Base-by-base conservation (phyloP, 2,888 invertebrate genomes). In the Incurvaria masculella region DNA sequence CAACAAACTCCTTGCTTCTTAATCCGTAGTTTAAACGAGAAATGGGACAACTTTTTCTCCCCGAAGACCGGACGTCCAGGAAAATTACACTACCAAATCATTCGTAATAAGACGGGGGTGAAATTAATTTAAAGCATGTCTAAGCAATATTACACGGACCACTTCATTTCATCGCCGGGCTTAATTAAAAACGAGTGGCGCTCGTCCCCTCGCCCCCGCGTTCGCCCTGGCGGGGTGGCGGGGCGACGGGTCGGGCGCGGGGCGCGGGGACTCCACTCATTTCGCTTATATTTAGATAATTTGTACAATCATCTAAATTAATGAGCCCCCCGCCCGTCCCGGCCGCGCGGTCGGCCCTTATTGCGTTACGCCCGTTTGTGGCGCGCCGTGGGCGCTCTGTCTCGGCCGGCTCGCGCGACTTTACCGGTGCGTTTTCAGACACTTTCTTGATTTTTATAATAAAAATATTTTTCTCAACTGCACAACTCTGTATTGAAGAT, bases 261-360 rank as follows among this genome's bases (percentile, higher is more conserved):
- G 70, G 71, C 68, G 69, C 74, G 5, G 23, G 23, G 23, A 4
- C 23, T 23, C 23, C 23, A 69, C 72, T 72, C 75, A 69, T 72
- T 71, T 65, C 72, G 75, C 73, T 78, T 78, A 78, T 76, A 76
- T 78, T 78, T 78, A 78, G 78, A 78, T 78, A 78, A 78, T 78
- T n/a, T 78, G 78, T 78, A 78, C 78, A 78, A 78, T 78, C 78
- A 76, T 78, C 78, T 78, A 78, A 78, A 78, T 78, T 78, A 78
- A 78, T 76, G 78, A 78, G 76, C 72, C 65, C 69, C 70, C 69
- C 74, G 74, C 76, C 76, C 78, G 76, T 74, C 67, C 61, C 69
- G 23, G 23, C 10, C 23, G 23, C 23, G 23, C 23, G 5, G 23
- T 10, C 68, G 66, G 65, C 65, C 65, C 69, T 70, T 68, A 73